Evolutionary conservation across 2,888 invertebrate species (phyloP).

Genomic region (Drosophila ezoana): DNA sequence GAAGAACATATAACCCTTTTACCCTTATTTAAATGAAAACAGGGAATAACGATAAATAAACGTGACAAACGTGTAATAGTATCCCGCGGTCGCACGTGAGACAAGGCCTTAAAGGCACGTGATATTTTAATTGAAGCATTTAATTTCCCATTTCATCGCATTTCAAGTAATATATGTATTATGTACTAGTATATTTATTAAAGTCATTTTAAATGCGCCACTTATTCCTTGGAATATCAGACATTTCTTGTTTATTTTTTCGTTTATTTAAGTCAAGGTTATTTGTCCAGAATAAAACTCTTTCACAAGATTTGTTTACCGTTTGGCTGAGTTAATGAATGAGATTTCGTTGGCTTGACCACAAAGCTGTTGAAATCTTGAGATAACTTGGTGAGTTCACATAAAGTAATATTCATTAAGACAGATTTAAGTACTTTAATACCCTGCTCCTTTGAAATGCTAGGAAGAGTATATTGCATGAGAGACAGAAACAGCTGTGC

Average conservation of each 20-base stretch:
- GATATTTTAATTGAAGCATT: slow-evolving; percentile 23
- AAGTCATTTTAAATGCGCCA: background rate
- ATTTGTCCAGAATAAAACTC: too few relatives aligned
- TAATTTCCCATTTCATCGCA: background rate
- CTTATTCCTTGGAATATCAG: background rate
- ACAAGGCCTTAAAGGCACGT: slow-evolving; percentile 39
- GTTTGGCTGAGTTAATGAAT: background rate
- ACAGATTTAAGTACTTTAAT: too few relatives aligned
- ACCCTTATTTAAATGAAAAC: slow-evolving; percentile 8
- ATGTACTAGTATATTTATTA: background rate
- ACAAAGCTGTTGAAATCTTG: background rate
- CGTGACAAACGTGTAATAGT: slow-evolving; percentile 55
- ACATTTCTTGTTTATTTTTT: background rate
- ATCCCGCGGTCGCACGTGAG: slow-evolving; percentile 52
- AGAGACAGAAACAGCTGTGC: too few relatives aligned
- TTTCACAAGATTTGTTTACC: background rate
- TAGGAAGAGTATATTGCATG: too few relatives aligned
- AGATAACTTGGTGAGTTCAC: background rate
- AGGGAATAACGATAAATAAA: slow-evolving; percentile 26
- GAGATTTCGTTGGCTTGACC: background rate
- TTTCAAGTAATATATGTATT: background rate
- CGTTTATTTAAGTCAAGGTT: background rate
- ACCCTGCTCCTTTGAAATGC: too few relatives aligned
- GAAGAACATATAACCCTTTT: too few relatives aligned
- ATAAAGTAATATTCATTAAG: background rate